These are phyloP conservation scores for Sanderia malayensis DNA, from an alignment of 30 jellyfish, hydroid and myxozoan species.

Conservation along the genomic window DNA sequence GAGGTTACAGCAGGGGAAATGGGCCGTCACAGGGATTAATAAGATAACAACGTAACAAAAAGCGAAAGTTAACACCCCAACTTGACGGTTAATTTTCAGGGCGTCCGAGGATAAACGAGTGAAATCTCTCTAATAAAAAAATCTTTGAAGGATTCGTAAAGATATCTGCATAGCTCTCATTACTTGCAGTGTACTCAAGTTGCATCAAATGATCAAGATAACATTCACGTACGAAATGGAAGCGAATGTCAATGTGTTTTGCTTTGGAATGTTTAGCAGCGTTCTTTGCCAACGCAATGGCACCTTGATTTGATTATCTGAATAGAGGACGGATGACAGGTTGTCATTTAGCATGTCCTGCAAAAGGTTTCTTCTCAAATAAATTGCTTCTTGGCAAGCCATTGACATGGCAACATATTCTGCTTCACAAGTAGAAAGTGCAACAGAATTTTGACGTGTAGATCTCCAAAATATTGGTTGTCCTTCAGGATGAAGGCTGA, in stretches of 20 bases:
- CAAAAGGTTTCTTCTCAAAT: background rate
- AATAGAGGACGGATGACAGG: too few species aligned
- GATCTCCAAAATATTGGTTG: conserved; percentile 34
- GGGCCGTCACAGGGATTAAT: too few species aligned
- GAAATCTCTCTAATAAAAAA: background rate
- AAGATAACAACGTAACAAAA: background rate
- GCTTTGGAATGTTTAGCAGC: conserved; percentile 23
- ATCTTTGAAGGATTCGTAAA: conserved; percentile 43
- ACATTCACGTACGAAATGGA: conserved; percentile 34
- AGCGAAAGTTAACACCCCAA: conserved; percentile 19
- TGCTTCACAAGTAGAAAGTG: conserved; percentile 29
- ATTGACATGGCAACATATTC: conserved; percentile 19
- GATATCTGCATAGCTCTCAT: conserved; percentile 34
- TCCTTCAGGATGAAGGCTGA: conserved; percentile 14
- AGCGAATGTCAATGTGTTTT: conserved; percentile 41
- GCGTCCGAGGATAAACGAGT: conserved; percentile 8
- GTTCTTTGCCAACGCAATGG: conserved; percentile 20
- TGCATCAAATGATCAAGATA: background rate
- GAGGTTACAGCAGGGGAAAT: too few species aligned
- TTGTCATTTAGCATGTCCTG: background rate
- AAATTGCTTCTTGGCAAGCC: conserved; percentile 9
- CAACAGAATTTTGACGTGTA: conserved; percentile 14
- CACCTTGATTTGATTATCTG: conserved; percentile 51
- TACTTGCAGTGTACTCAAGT: conserved; percentile 25
- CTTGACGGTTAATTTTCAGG: conserved; percentile 25